Evolutionary conservation across 2,888 invertebrate species (phyloP).

Genomic region (Idaea dimidiata): DNA sequence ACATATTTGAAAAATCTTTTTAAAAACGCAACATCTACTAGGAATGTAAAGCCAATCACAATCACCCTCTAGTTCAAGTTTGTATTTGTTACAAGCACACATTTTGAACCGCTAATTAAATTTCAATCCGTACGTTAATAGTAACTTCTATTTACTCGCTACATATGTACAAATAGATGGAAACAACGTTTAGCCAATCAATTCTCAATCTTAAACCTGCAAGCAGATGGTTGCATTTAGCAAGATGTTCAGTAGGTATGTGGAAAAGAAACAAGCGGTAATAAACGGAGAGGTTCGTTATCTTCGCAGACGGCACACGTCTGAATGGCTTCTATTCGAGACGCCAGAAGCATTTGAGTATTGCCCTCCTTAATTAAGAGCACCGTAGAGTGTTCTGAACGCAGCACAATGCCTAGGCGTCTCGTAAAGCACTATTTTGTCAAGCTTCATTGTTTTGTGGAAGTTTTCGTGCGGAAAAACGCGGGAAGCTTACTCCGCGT

Average conservation of each 20-base stretch:
- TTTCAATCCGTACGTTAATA: neutral
- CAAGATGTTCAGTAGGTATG: neutral
- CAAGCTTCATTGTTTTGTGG: conserved; percentile 58
- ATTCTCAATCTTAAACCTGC: neutral
- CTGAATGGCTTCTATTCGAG: conserved; percentile 63
- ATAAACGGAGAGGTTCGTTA: conserved; percentile 73
- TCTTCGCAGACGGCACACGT: conserved; percentile 65
- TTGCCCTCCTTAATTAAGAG: conserved; percentile 75
- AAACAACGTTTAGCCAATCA: neutral
- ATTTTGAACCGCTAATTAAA: conserved; percentile 1
- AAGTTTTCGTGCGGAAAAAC: conserved; percentile 53
- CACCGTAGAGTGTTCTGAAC: conserved; percentile 67
- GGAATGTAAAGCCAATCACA: neutral
- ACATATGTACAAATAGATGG: neutral
- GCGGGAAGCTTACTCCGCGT: conserved; percentile 32
- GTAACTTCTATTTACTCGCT: neutral
- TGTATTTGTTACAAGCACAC: neutral
- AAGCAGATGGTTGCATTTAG: neutral
- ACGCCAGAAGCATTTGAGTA: conserved; percentile 61
- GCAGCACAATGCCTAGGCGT: conserved; percentile 53
- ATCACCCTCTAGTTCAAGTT: neutral
- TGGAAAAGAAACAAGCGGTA: conserved; percentile 51
- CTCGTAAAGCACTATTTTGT: conserved; percentile 36
- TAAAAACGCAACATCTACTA: neutral
- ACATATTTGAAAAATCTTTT: no score